Base-by-base conservation (phyloP, 1,140 invertebrate genomes). In the Helicoverpa zea region DNA sequence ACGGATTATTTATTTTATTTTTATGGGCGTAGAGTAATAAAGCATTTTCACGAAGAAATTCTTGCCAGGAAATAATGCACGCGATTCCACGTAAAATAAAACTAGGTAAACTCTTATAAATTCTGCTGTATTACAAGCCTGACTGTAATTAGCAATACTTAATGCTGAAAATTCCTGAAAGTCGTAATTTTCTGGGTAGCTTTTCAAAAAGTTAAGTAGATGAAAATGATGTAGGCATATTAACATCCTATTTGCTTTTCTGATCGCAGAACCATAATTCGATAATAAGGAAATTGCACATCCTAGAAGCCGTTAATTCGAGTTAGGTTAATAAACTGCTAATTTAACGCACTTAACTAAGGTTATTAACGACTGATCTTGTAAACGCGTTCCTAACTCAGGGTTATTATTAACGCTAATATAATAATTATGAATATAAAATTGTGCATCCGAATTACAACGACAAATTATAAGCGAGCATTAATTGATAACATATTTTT, bases 11-110 rank as follows among this genome's bases (percentile, higher is more conserved):
- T 54, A 35, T 49, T 68, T 68, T 66, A 23, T 64, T 64, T 43
- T 64, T 16, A n/a, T 64, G 35, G 35, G 7, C n/a, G 43, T 14
- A 73, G 30, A 73, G 16, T 73, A 18, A 66, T 14, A 47, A 35
- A 68, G 43, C 43, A 49, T 68, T 61, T 68, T 68, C 43, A 68
- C 64, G 16, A 68, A 49, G 63, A 66, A 68, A 11, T 49, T 43
- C 35, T 49, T 49, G 64, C 3, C n/a, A 18, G 16, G 11, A 12
- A 49, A 18, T 49, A 13, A 10, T 49, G 64, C 64, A 68, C 64
- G 64, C 63, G 43, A 68, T 49, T 68, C 49, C 64, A 68, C 18
- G 64, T 13, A 7, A 49, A 68, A 68, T 12, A 66, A 23, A 49
- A 13, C 35, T 43, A 43, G 35, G 43, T 49, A 68, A 49, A 10